Percentiles rank a stretch among this genome's conserved stretches.
phyloP scores from a whole-genome alignment of 1,140 invertebrate species.

The Drosophila parvula region DNA sequence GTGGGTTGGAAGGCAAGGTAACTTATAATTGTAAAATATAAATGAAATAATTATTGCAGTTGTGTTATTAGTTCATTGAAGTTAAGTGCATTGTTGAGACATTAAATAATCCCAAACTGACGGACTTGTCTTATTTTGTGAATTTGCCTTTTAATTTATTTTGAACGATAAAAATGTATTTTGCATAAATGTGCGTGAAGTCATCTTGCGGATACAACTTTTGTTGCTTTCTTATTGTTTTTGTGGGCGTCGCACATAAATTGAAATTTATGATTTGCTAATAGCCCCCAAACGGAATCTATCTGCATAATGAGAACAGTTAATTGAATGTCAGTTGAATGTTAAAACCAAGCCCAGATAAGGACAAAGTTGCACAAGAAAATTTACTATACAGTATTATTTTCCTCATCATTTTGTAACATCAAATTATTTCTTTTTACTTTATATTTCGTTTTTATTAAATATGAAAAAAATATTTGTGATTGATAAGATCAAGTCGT shows the following conservation, averaged over 20 bases:
- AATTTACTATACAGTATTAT: background rate
- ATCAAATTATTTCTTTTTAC: too few relatives aligned
- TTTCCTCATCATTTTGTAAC: too few relatives aligned
- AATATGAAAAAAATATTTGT: too few relatives aligned
- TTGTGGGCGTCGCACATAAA: constrained; percentile 65
- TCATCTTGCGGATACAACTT: constrained; percentile 34
- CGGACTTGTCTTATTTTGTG: background rate
- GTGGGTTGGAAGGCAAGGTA: background rate
- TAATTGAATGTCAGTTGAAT: constrained; percentile 59
- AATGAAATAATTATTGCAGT: background rate
- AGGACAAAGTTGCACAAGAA: background rate
- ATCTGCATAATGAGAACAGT: constrained; percentile 73
- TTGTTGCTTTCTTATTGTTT: constrained; percentile 48
- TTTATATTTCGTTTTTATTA: too few relatives aligned
- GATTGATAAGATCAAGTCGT: too few relatives aligned
- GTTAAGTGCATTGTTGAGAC: too few relatives aligned
- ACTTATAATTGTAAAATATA: background rate
- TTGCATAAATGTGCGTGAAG: constrained; percentile 73
- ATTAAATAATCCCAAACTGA: background rate
- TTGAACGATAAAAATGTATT: constrained; percentile 48
- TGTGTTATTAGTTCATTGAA: background rate
- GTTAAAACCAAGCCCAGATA: constrained; percentile 1
- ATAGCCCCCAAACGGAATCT: constrained; percentile 54
- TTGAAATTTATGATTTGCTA: constrained; percentile 75
- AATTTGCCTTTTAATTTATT: constrained; percentile 21